Conservation (phyloP, 2,888 invertebrate species). For the Tromatobia lineatoria region DNA sequence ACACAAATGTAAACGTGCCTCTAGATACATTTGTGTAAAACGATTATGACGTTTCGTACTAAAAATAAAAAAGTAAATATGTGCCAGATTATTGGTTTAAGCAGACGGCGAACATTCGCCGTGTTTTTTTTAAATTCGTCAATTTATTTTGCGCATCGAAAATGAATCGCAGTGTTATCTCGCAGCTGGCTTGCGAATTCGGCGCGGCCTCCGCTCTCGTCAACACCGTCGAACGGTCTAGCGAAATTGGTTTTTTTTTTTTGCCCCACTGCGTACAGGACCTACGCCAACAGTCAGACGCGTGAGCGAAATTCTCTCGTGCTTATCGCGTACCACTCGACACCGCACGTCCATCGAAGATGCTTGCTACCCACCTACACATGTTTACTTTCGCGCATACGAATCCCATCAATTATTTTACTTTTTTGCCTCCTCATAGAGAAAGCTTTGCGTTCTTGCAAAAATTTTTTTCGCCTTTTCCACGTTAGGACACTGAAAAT, state of each 20-base stretch:
- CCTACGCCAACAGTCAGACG: conserved; percentile 65
- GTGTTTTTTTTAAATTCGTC: not conserved
- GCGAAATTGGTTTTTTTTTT: conserved; percentile 17
- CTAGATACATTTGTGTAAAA: no score
- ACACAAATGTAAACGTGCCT: no score
- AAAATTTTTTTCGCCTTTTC: no score
- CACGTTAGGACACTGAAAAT: no score
- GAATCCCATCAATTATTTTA: not conserved
- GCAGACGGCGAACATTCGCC: not conserved
- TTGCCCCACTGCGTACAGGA: conserved; percentile 54
- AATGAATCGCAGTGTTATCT: conserved; percentile 15
- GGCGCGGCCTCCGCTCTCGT: not conserved
- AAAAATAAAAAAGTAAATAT: no score
- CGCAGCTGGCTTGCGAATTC: not conserved
- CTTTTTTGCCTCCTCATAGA: not conserved
- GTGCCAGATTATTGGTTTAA: not conserved
- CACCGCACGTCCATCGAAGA: not conserved
- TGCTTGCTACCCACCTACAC: not conserved
- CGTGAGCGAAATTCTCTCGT: conserved; percentile 57
- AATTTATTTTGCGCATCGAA: not conserved
- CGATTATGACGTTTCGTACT: no score
- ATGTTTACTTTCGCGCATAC: not conserved
- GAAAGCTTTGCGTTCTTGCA: no score
- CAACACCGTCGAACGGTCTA: conserved; percentile 34
- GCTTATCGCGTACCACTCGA: conserved; percentile 42